phyloP scores from a whole-genome alignment of 1,140 invertebrate species.

The Potamilus streckersoni region DNA sequence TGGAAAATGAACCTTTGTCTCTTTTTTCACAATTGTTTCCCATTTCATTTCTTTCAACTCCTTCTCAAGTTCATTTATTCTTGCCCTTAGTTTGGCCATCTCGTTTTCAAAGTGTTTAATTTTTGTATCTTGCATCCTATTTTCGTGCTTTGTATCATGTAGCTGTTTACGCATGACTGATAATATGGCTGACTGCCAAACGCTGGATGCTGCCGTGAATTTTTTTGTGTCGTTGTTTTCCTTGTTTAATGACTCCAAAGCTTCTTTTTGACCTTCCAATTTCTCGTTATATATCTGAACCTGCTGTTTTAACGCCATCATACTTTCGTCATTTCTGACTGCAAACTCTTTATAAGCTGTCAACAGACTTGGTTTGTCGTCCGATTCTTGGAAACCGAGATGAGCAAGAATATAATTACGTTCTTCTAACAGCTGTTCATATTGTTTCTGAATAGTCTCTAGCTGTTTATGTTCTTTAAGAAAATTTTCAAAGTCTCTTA shows the following conservation, averaged over 20 bases:
- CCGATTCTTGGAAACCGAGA: constrained; percentile 12
- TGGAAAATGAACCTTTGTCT: background rate
- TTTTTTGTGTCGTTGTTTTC: constrained; percentile 12
- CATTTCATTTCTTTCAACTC: background rate
- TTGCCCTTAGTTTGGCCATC: constrained; percentile 19
- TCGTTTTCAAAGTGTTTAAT: constrained; percentile 22
- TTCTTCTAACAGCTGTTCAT: constrained; percentile 20
- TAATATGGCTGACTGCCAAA: constrained; percentile 30
- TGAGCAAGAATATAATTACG: constrained; percentile 25
- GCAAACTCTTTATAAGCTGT: constrained; percentile 28
- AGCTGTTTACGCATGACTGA: constrained; percentile 24
- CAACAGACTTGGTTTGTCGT: constrained; percentile 24
- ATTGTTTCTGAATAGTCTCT: constrained; percentile 18
- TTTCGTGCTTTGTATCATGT: constrained; percentile 28
- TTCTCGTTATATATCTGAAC: constrained; percentile 18
- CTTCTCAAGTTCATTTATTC: constrained; percentile 14
- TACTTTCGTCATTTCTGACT: constrained; percentile 25
- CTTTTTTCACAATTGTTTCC: background rate
- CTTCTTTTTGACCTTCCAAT: constrained; percentile 29
- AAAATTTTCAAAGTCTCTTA: constrained; percentile 16
- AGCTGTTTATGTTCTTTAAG: constrained; percentile 18
- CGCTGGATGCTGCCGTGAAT: constrained; percentile 19
- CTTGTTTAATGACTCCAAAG: constrained; percentile 18
- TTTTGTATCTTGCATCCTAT: constrained; percentile 23
- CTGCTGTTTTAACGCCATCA: constrained; percentile 12